phyloP scores from a whole-genome alignment of 2,888 invertebrate species.

The Agriopis leucophaearia region DNA sequence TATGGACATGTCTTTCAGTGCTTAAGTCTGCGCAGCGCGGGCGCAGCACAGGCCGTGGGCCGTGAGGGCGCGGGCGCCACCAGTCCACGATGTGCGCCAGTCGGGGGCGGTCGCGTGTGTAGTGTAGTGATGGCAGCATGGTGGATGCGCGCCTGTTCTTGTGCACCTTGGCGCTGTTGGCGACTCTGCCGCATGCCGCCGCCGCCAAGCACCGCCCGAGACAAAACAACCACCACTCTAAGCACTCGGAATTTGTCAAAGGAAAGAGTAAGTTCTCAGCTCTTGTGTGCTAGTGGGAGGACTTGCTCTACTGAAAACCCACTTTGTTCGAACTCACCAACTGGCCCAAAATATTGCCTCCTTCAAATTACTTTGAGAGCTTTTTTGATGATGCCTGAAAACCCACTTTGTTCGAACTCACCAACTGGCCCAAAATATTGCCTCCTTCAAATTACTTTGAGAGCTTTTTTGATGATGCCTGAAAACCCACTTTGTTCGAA shows the following conservation, averaged over 20 bases:
- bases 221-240: slow-evolving; percentile 61
- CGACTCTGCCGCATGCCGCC: slow-evolving; percentile 63
- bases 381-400: slow-evolving; percentile 14
- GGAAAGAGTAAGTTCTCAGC: slow-evolving; percentile 90
- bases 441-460: slow-evolving; percentile 16
- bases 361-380: slow-evolving; percentile 22
- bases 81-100: slow-evolving; percentile 80
- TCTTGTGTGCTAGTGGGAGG: slow-evolving; percentile 3
- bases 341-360: neutral
- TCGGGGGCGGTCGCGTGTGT: slow-evolving; percentile 74
- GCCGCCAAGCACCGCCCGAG: slow-evolving; percentile 68
- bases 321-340: neutral
- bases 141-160: slow-evolving; percentile 75
- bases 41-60: slow-evolving; percentile 72
- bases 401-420: slow-evolving; percentile 2
- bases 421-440: slow-evolving; percentile 1
- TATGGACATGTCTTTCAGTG: slow-evolving; percentile 50
- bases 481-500: neutral
- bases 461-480: slow-evolving; percentile 19
- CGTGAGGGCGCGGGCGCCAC: slow-evolving; percentile 63
- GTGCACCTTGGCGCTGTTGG: slow-evolving; percentile 76
- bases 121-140: slow-evolving; percentile 83
- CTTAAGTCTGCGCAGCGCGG: slow-evolving; percentile 68
- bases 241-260: slow-evolving; percentile 90
- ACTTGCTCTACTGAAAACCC: slow-evolving; percentile 12